Evolutionary conservation across 2,888 invertebrate genomes (phyloP).

Genomic region (Scaptomyza flava): DNA sequence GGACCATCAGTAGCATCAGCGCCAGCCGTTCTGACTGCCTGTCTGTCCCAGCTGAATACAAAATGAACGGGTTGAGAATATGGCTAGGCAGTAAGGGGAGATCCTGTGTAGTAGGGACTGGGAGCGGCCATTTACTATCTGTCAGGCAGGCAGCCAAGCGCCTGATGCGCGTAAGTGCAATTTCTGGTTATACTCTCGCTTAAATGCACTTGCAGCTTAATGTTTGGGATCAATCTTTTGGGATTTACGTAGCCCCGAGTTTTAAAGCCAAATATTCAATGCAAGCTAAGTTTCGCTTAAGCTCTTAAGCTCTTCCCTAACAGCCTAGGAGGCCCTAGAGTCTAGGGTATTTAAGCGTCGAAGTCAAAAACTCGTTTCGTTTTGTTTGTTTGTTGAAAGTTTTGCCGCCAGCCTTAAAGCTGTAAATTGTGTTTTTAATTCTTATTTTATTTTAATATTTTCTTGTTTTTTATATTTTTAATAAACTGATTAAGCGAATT

Average conservation of each 20-base stretch:
- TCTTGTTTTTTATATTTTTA: constrained; percentile 60
- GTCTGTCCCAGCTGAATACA: constrained; percentile 44
- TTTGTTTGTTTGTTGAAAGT: constrained; percentile 54
- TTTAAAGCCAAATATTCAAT: neutral
- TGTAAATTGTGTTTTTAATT: constrained; percentile 64
- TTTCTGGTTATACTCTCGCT: constrained; percentile 31
- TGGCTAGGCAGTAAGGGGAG: neutral
- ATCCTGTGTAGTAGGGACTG: neutral
- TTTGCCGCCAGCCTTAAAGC: constrained; percentile 41
- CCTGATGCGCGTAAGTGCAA: constrained; percentile 38
- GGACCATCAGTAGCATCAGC: constrained; percentile 44
- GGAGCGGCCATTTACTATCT: constrained; percentile 47
- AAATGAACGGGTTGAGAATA: constrained; percentile 42
- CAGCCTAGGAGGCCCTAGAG: neutral
- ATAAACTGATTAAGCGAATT: constrained; percentile 68
- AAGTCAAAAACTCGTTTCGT: neutral
- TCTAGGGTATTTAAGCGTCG: constrained; percentile 35
- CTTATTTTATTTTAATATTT: constrained; percentile 51
- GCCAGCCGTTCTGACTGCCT: constrained; percentile 18
- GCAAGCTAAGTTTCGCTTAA: too few species aligned
- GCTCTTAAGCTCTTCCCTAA: neutral
- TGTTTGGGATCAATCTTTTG: neutral
- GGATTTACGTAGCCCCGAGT: neutral
- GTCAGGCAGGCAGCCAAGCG: constrained; percentile 32
- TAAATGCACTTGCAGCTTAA: constrained; percentile 12